Conservation (phyloP, 2,888 invertebrate species). For the Scaptomyza tumidula region DNA sequence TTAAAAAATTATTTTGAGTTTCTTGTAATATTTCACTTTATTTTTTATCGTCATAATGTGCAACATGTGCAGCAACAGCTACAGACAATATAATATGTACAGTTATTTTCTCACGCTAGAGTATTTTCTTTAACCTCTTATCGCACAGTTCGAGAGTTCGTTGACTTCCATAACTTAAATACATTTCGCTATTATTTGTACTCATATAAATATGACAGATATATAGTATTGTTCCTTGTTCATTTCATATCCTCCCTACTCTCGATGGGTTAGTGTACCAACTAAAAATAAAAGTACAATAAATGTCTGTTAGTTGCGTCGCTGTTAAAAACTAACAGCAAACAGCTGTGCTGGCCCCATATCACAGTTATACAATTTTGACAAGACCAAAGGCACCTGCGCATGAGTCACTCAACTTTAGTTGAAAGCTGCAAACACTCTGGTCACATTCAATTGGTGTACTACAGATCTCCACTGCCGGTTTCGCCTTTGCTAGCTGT, state of each 20-base stretch:
- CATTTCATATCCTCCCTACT: neutral
- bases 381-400: constrained; percentile 47
- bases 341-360: constrained; percentile 56
- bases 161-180: constrained; percentile 28
- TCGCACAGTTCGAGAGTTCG: constrained; percentile 18
- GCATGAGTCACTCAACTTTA: constrained; percentile 56
- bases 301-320: constrained; percentile 21
- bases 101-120: constrained; percentile 14
- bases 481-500: constrained; percentile 21
- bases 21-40: neutral
- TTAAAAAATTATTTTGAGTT: neutral
- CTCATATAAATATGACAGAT: neutral
- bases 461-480: constrained; percentile 49
- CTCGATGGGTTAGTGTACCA: constrained; percentile 15
- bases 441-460: constrained; percentile 57
- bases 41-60: neutral
- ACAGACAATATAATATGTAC: constrained; percentile 4
- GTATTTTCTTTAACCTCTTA: constrained; percentile 13
- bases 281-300: constrained; percentile 2
- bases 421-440: constrained; percentile 38
- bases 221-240: neutral
- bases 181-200: constrained; percentile 3
- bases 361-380: constrained; percentile 26
- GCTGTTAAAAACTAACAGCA: constrained; percentile 38
- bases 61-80: constrained; percentile 12